phyloP scores from a whole-genome alignment of 2,888 invertebrate species.

The Agriopis aurantiaria region DNA sequence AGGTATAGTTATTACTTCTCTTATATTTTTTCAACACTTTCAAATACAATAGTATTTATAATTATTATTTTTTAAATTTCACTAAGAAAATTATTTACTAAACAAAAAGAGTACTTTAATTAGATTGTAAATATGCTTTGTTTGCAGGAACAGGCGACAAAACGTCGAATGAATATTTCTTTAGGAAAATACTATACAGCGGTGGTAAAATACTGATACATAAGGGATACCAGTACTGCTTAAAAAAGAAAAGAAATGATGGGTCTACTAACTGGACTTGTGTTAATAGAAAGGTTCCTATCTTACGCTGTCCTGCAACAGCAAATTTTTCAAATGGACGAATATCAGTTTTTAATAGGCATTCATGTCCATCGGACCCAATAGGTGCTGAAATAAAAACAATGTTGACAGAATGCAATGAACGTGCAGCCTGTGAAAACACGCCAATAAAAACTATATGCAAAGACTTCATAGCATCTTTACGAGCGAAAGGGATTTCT shows the following conservation, averaged over 20 bases:
- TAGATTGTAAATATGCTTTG: neutral
- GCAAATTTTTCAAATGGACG: neutral
- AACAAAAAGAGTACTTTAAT: no score
- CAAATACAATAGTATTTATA: no score
- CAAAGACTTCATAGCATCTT: conserved; percentile 4
- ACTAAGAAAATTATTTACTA: no score
- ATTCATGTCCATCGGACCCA: conserved; percentile 5
- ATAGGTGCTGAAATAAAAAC: conserved; percentile 11
- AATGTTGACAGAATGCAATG: neutral
- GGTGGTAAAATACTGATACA: conserved; percentile 8
- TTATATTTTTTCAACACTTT: no score
- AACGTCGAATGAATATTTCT: neutral
- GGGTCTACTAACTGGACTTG: conserved; percentile 17
- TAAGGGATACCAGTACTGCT: conserved; percentile 15
- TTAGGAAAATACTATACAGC: conserved; percentile 7
- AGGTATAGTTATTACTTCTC: no score
- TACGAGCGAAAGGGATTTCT: conserved; percentile 14
- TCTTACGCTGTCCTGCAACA: neutral
- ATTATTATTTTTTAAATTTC: no score
- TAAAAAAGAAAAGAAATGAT: neutral
- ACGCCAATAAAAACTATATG: conserved; percentile 7
- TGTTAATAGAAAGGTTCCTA: neutral
- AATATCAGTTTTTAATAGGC: neutral
- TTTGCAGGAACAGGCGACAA: neutral
- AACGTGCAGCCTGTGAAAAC: conserved; percentile 3